Conservation (phyloP, 92 coral and sea anemone species). For the Heliopora coerulea region DNA sequence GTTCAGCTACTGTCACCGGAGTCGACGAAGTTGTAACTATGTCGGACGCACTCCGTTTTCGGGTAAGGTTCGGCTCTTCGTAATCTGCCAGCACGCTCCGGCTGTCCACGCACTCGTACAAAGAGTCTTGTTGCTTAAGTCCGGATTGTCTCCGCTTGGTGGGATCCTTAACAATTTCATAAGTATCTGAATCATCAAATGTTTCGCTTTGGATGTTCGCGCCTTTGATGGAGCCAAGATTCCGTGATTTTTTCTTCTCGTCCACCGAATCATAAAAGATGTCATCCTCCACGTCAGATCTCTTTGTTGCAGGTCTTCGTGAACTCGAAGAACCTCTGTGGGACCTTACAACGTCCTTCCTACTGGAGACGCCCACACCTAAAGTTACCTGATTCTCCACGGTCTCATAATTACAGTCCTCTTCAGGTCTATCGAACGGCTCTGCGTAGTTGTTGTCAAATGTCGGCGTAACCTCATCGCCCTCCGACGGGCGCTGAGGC, state of each 20-base stretch:
- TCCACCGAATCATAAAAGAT: conserved; percentile 20
- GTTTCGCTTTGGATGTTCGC: neutral
- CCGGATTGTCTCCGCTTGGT: neutral
- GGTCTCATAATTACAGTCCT: neutral
- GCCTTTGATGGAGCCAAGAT: too few relatives aligned
- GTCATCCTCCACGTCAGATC: neutral
- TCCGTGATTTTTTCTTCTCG: neutral
- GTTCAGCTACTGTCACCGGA: neutral
- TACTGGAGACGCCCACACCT: neutral
- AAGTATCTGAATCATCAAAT: neutral
- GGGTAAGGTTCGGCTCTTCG: neutral
- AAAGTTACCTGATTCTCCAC: neutral
- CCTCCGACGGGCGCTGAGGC: conserved; percentile 23
- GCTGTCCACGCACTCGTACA: neutral
- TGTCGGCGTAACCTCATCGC: neutral
- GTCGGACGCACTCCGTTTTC: conserved; percentile 24
- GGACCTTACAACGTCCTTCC: neutral
- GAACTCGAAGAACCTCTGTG: neutral
- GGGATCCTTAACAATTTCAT: neutral
- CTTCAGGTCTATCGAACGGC: neutral
- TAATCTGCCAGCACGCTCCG: neutral
- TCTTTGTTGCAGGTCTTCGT: neutral
- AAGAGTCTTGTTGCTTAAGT: neutral
- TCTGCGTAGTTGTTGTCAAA: conserved; percentile 1
- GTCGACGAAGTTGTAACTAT: neutral